Conservation (phyloP, 2,888 invertebrate species). For the Mactromeris polynyma region DNA sequence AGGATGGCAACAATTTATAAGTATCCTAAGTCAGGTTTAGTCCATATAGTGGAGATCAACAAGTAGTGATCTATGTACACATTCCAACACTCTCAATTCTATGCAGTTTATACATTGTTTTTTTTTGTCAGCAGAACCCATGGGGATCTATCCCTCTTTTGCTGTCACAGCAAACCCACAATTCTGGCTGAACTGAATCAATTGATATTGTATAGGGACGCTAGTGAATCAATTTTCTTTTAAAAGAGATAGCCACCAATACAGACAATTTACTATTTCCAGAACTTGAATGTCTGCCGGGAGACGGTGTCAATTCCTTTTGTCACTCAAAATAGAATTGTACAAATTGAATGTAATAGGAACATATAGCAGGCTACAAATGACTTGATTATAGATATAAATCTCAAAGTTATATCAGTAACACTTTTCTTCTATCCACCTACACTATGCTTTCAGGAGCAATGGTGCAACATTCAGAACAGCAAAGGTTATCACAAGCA, state of each 20-base stretch:
- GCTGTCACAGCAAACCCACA: background rate
- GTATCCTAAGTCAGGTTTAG: too few species aligned
- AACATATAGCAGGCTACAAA: background rate
- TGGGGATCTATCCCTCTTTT: background rate
- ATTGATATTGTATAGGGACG: background rate
- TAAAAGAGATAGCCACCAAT: background rate
- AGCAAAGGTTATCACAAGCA: too few species aligned
- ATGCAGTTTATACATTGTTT: too few species aligned
- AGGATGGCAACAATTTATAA: too few species aligned
- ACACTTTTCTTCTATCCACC: background rate
- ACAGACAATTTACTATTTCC: background rate
- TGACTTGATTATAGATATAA: background rate
- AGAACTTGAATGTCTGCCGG: background rate
- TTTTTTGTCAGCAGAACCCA: background rate
- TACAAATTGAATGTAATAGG: background rate
- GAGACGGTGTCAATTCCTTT: background rate
- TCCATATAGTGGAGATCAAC: too few species aligned
- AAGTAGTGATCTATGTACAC: too few species aligned
- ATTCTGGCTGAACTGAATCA: background rate
- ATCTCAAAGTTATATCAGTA: background rate
- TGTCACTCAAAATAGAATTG: background rate
- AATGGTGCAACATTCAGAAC: background rate
- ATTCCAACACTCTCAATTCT: too few species aligned
- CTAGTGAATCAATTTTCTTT: background rate
- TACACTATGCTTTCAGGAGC: background rate